Base-by-base conservation (phyloP, 2,113 vertebrate genomes). In the Plecotus auritus region DNA sequence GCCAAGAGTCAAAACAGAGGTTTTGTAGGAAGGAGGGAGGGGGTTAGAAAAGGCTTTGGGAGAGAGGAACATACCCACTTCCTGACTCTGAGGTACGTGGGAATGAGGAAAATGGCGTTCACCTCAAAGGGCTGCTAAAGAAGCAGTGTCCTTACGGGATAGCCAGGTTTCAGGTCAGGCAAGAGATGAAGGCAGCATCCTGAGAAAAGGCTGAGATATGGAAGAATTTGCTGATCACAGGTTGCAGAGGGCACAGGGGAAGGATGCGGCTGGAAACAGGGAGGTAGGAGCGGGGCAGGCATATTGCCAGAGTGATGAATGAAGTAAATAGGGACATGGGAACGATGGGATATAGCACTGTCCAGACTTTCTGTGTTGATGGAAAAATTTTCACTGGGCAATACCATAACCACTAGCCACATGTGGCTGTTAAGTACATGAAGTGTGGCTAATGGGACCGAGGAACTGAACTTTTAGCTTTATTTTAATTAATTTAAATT, bases 401-500 rank as follows among this genome's bases (percentile, higher is more conserved):
- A 45, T 59, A 13, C 26, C n/a, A 45, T 64, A 49, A 64, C 32
- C 17, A n/a, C 47, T 20, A 37, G 26, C 77, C 47, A n/a, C 16
- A 9, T 5, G 9, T 45, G 42, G 40, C n/a, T 76, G 7, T 51
- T 74, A 76, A 69, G 69, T 35, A 17, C 13, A 32, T 64, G 61
- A 84, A 78, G 37, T 54, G 37, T 72, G 45, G 78, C 66, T 56
- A 67, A 37, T 88, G 56, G 85, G 85, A 85, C 13, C 13, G 17
- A 94, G 23, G 64, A 84, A 70, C 12, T 84, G 78, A 64, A 28
- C 83, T 91, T 70, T 88, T 11, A 83, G 64, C 17, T 76, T 88
- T 85, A 64, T 73, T 93, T 70, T 82, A 91, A 70, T 94, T 90
- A 82, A 90, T 80, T 86, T 67, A 80, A 11, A 64, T 81, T 88